Evolutionary conservation across 2,797 vertebrate species (phyloP).

Genomic region (Argya squamiceps): DNA sequence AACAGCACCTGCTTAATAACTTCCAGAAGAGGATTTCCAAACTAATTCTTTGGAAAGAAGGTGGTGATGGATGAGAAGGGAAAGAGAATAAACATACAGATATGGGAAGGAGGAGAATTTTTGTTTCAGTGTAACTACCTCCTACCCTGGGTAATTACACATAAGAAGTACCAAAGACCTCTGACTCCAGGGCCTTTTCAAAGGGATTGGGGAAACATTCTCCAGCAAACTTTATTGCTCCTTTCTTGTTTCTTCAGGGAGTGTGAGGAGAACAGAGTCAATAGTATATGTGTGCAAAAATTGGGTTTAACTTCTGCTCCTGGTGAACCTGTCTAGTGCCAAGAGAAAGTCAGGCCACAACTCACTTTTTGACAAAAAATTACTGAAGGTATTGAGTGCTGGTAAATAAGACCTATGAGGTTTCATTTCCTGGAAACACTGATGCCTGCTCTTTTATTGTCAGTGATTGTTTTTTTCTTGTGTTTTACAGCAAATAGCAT

Average conservation of each 20-base stretch:
- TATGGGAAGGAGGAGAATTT: not conserved
- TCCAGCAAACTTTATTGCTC: not conserved
- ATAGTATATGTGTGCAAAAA: not conserved
- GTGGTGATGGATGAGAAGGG: not conserved
- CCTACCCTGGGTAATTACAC: not conserved
- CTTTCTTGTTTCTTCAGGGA: not conserved
- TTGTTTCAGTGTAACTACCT: not conserved
- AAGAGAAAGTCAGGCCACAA: not conserved
- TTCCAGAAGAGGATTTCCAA: not conserved
- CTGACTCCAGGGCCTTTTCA: not conserved
- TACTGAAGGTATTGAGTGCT: not conserved
- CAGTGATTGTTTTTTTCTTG: not conserved
- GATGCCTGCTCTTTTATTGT: not conserved
- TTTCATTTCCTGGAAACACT: not conserved
- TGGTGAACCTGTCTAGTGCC: not conserved
- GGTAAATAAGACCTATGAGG: not conserved
- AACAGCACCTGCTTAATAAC: not conserved
- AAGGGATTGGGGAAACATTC: not conserved
- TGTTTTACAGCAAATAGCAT: conserved; percentile 85
- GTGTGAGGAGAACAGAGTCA: not conserved
- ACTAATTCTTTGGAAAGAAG: not conserved
- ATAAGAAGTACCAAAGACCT: not conserved
- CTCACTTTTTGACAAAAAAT: not conserved
- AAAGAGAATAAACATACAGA: not conserved
- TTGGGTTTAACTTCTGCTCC: not conserved